Evolutionary conservation across 2,797 vertebrate genomes (phyloP), one percentile per base, ranked within the genome.

Genomic region (Acanthurus tractus): DNA sequence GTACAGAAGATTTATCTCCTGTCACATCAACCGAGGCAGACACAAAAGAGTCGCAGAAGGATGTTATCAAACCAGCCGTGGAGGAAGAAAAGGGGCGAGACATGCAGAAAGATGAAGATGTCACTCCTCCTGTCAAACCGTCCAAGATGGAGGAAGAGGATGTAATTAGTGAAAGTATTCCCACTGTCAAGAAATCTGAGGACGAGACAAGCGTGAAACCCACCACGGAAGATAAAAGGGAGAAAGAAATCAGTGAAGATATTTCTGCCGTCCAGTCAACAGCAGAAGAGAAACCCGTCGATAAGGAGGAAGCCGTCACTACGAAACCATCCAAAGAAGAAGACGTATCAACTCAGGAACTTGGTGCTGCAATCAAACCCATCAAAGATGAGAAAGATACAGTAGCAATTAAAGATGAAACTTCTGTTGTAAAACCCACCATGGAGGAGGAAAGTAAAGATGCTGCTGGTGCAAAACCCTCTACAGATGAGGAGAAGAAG

Each of bases 401-500:
- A 59, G 62, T 22, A 12, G 29, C 36, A 58, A 48, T 63, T 55
- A 76, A 72, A 14, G 75, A 76, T 63, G 63, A 44, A 2, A 40
- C 62, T 9, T 53, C 59, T 56, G 66, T 56, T 57, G 53, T 56
- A n/a, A 70, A 89, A 86, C 52, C 61, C 3, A 23, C 49, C 1
- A 74, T 75, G 53, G 71, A 58, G 36, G 73, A 79, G 6, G 82
- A 80, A 61, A 75, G 46, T 48, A 84, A 84, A 81, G 79, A 74
- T 3, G 12, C 7, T 3, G 23, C 38, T 74, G 52, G 1, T 63
- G 56, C 66, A 36, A 74, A 84, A 70, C 13, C 46, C 5, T 14
- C 55, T 12, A 17, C 22, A 46, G 82, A 83, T 0, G 63, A 78
- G 18, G 76, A 85, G 23, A 59, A 69, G 61, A 73, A 70, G 29